Evolutionary conservation across 1,140 invertebrate species (phyloP).

Genomic region (Tetramorium simillimum): DNA sequence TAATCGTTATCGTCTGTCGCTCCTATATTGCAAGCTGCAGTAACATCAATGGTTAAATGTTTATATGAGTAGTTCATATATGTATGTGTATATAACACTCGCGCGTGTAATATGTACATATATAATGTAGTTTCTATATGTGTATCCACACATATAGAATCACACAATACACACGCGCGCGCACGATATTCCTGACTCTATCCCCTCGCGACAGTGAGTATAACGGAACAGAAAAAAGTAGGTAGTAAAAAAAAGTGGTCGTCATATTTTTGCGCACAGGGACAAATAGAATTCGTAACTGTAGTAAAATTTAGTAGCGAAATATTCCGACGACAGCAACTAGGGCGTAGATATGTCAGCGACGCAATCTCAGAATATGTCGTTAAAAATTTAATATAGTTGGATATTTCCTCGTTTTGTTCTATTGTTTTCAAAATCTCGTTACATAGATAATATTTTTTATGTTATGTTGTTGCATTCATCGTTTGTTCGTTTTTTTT

Average conservation of each 20-base stretch:
- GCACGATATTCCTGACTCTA: conserved; percentile 2
- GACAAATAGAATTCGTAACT: conserved; percentile 44
- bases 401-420: conserved; percentile 2
- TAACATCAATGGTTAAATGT: conserved; percentile 28
- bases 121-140: not conserved
- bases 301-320: conserved; percentile 31
- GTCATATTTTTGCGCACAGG: conserved; percentile 45
- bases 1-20: conserved; percentile 34
- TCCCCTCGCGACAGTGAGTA: conserved; percentile 4
- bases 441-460: conserved; percentile 15
- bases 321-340: conserved; percentile 31
- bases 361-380: conserved; percentile 39
- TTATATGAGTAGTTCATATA: conserved; percentile 16
- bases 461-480: not conserved
- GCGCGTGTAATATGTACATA: too few relatives aligned
- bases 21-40: conserved; percentile 31
- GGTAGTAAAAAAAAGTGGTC: conserved; percentile 21
- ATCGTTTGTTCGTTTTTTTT: not conserved
- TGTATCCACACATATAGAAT: not conserved
- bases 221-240: conserved; percentile 19
- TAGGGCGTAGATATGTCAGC: conserved; percentile 32
- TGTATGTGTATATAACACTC: not conserved
- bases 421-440: conserved; percentile 29
- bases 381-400: conserved; percentile 42
- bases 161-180: too few relatives aligned